Evolutionary conservation across 2,888 invertebrate genomes (phyloP).

Genomic region (Elegia similella): DNA sequence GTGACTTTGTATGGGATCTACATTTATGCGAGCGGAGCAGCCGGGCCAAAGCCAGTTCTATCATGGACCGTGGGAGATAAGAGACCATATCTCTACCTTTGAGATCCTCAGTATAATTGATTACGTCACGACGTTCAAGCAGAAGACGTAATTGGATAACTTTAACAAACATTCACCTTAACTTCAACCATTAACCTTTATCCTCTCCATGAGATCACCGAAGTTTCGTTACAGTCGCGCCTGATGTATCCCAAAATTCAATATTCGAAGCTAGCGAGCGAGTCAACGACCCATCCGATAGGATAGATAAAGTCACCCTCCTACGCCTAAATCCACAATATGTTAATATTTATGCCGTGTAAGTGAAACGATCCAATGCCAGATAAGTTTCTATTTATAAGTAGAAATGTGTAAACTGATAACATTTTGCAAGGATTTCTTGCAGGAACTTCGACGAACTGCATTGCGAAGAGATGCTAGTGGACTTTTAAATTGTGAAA

Average conservation of each 20-base stretch:
- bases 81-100: too few species aligned
- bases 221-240: constrained; percentile 17
- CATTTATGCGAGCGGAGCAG: too few species aligned
- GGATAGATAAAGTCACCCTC: constrained; percentile 42
- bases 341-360: constrained; percentile 27
- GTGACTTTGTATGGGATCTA: too few species aligned
- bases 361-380: constrained; percentile 20
- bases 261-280: constrained; percentile 35
- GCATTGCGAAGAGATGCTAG: too few species aligned
- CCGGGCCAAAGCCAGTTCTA: too few species aligned
- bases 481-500: too few species aligned
- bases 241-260: constrained; percentile 25
- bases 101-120: too few species aligned
- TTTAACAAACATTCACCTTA: background rate
- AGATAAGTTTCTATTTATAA: constrained; percentile 9
- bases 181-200: constrained; percentile 15
- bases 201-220: constrained; percentile 8
- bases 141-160: background rate
- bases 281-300: constrained; percentile 47
- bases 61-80: too few species aligned
- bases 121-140: background rate
- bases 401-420: background rate
- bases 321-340: constrained; percentile 39
- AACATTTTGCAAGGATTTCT: background rate
- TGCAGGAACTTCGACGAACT: too few species aligned